Evolutionary conservation across 1,140 invertebrate genomes (phyloP).

Genomic region (Sitodiplosis mosellana): DNA sequence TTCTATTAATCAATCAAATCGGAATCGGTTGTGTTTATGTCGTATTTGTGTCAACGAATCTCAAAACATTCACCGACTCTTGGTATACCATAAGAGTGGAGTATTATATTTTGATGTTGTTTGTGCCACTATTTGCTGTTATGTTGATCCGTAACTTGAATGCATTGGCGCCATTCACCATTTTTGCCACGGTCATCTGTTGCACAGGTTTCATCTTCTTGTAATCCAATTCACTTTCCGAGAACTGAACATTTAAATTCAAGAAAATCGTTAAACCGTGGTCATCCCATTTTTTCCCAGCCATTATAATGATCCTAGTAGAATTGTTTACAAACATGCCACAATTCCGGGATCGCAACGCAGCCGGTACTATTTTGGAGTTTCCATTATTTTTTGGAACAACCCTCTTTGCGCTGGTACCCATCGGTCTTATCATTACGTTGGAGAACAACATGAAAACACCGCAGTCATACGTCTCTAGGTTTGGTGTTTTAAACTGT

Average conservation of each 20-base stretch:
- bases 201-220: constrained; percentile 38
- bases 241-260: background rate
- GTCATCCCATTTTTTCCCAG: constrained; percentile 5
- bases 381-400: constrained; percentile 71
- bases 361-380: constrained; percentile 32
- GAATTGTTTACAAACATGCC: constrained; percentile 44
- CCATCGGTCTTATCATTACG: constrained; percentile 70
- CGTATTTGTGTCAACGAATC: constrained; percentile 61
- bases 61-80: constrained; percentile 37
- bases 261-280: background rate
- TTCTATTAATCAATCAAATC: constrained; percentile 68
- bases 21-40: constrained; percentile 82
- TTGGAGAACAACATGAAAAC: constrained; percentile 74
- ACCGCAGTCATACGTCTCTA: constrained; percentile 47
- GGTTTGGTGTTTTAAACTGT: constrained; percentile 54
- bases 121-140: constrained; percentile 48
- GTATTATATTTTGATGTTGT: constrained; percentile 29
- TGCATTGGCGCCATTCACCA: constrained; percentile 60
- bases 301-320: constrained; percentile 45
- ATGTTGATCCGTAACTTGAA: constrained; percentile 62
- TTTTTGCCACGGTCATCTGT: constrained; percentile 57
- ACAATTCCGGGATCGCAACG: constrained; percentile 30
- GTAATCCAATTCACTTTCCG: background rate
- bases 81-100: constrained; percentile 23
- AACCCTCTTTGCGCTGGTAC: constrained; percentile 73